Conservation (phyloP, 2,113 vertebrate genomes). For the Heloderma charlesbogerti region DNA sequence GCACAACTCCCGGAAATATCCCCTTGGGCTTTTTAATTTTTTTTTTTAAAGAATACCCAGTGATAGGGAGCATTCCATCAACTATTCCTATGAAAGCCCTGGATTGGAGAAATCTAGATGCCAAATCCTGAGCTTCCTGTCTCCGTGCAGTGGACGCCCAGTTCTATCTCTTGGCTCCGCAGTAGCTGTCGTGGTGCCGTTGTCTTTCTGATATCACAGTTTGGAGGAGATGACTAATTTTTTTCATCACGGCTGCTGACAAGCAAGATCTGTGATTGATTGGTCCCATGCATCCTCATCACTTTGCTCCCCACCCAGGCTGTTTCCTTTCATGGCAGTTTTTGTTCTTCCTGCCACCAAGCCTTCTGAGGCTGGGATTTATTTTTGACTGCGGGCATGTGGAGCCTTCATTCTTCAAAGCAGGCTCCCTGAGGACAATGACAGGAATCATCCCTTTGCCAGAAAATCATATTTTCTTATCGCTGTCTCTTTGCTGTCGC, state of each 20-base stretch:
- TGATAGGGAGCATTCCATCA: background rate
- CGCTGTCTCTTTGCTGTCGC: background rate
- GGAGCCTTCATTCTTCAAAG: constrained; percentile 2
- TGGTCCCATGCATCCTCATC: constrained; percentile 1
- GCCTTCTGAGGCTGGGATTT: constrained; percentile 29
- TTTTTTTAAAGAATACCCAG: background rate
- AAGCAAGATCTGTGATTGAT: constrained; percentile 22
- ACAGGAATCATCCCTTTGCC: constrained; percentile 30
- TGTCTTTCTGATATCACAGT: constrained; percentile 17
- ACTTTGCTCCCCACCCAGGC: background rate
- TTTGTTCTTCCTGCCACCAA: background rate
- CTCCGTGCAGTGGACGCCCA: background rate
- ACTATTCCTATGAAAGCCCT: background rate
- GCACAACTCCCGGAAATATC: background rate
- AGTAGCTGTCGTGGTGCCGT: background rate
- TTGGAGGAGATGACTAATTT: constrained; percentile 27
- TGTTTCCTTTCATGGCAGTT: constrained; percentile 25
- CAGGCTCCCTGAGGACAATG: constrained; percentile 22
- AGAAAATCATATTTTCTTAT: background rate
- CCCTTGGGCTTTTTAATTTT: background rate
- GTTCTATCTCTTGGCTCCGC: fast-evolving
- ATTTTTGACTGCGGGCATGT: constrained; percentile 27
- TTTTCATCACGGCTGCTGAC: background rate
- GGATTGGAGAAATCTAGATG: background rate
- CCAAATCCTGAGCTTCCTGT: background rate